Base-by-base conservation (phyloP, 2,113 vertebrate genomes). In the Plecotus auritus region DNA sequence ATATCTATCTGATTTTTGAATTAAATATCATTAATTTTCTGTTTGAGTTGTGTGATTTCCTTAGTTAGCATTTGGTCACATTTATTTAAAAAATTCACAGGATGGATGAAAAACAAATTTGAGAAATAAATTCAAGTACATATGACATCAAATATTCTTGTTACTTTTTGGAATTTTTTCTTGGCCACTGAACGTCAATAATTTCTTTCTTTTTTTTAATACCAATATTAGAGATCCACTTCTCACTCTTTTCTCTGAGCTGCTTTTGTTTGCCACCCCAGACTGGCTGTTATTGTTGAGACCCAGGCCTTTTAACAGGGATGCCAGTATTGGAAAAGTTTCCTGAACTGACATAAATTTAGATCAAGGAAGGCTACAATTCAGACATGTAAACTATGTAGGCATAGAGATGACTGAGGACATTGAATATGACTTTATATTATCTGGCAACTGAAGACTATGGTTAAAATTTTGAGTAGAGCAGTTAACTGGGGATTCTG, bases 1-100 rank as follows among this genome's bases (percentile, higher is more conserved):
- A 22, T 85, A 74, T 54, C 16, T 11, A 7, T 54, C 20, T 64
- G 51, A 78, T 54, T 89, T 74, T 85, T 89, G 22, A 88, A 88
- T 54, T 51, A 89, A 80, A 70, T n/a, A 78, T 7, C 54, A 10
- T 85, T 67, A 59, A 95, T 73, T 85, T 95, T 95, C 35, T 66
- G 7, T 47, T 90, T 81, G 37, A 74, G 20, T 26, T 45, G 10
- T 35, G 26, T 80, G 47, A 59, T 90, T 95, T 95, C 72, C 11
- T 90, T 69, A 72, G 56, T 87, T 78, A 80, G 26, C 26, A 56
- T 85, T 72, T 93, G 26, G 11, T 85, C 40, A 74, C 26, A 67
- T 90, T 90, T 72, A 51, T 84, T 92, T 88, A 9, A 89, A 40
- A 88, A 85, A 72, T 56, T 56, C 32, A 85, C 13, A 93, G 13